phyloP scores from a whole-genome alignment of 2,797 vertebrate species.

The Phrynocephalus guinanensis region DNA sequence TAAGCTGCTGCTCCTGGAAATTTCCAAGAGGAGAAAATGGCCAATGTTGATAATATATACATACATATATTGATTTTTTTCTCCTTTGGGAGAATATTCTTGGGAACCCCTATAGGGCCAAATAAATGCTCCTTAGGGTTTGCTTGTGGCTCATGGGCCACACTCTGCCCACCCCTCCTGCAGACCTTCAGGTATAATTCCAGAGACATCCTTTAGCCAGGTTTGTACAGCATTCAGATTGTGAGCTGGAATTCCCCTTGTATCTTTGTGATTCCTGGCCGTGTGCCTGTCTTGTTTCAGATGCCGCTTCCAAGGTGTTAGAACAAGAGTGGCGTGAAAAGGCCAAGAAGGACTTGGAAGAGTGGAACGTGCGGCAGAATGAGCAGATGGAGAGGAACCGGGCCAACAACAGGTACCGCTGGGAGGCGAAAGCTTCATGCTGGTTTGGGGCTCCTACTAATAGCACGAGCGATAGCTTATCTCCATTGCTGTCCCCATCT shows the following conservation, averaged over 20 bases:
- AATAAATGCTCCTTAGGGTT: too few species aligned
- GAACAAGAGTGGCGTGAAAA: slow-evolving; percentile 95
- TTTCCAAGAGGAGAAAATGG: too few species aligned
- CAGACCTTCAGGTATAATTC: not conserved
- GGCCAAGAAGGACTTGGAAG: slow-evolving; percentile 95
- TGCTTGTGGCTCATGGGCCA: too few species aligned
- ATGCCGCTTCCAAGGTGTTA: slow-evolving; percentile 90
- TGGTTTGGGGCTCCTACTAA: not conserved
- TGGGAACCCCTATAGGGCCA: too few species aligned
- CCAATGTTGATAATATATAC: too few species aligned
- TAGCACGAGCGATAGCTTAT: not conserved
- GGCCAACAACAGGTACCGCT: slow-evolving; percentile 90
- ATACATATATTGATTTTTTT: too few species aligned
- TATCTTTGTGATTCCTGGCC: not conserved
- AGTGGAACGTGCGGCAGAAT: slow-evolving; percentile 95
- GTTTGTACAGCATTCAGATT: not conserved
- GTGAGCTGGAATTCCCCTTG: not conserved
- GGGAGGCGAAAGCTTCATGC: not conserved
- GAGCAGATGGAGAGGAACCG: slow-evolving; percentile 98
- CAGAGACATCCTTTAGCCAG: not conserved
- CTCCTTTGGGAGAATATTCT: too few species aligned
- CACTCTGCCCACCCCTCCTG: too few species aligned
- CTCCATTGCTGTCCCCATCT: not conserved
- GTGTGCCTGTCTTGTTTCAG: slow-evolving; percentile 72
- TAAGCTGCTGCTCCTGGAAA: too few species aligned